Conservation (phyloP, 2,797 vertebrate genomes). For the Pseudochirops cupreus region DNA sequence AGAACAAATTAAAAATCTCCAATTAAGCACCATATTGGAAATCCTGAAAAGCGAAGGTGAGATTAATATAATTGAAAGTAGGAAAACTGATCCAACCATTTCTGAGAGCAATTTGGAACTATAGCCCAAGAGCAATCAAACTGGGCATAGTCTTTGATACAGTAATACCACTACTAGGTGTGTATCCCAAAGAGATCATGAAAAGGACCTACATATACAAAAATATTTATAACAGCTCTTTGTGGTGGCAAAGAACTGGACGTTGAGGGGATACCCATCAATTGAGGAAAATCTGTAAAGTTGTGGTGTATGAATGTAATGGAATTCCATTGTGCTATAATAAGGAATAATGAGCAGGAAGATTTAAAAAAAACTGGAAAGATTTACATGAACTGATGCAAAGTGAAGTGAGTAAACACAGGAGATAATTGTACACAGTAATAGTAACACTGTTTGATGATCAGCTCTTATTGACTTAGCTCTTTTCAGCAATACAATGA, state of each 20-base stretch:
- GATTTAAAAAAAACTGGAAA: background rate
- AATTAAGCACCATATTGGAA: too few relatives aligned
- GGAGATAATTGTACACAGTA: background rate
- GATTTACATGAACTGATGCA: too few relatives aligned
- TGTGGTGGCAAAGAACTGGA: background rate
- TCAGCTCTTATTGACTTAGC: background rate
- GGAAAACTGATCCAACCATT: background rate
- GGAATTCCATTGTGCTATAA: background rate
- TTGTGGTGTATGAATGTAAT: too few relatives aligned
- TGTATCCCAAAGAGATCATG: too few relatives aligned
- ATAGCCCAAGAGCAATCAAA: background rate
- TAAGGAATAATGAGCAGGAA: background rate
- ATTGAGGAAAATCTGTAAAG: background rate
- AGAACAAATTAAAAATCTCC: background rate
- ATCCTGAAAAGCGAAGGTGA: too few relatives aligned
- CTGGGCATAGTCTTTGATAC: background rate
- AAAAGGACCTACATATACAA: background rate
- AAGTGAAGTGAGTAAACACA: too few relatives aligned
- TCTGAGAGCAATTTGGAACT: background rate
- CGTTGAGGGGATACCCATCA: background rate
- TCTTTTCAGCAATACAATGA: background rate
- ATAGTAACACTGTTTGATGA: background rate
- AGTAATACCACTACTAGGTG: background rate
- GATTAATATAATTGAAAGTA: background rate
- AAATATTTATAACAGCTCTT: background rate